phyloP scores from a whole-genome alignment of 2,113 vertebrate species.

The Vulpes vulpes region DNA sequence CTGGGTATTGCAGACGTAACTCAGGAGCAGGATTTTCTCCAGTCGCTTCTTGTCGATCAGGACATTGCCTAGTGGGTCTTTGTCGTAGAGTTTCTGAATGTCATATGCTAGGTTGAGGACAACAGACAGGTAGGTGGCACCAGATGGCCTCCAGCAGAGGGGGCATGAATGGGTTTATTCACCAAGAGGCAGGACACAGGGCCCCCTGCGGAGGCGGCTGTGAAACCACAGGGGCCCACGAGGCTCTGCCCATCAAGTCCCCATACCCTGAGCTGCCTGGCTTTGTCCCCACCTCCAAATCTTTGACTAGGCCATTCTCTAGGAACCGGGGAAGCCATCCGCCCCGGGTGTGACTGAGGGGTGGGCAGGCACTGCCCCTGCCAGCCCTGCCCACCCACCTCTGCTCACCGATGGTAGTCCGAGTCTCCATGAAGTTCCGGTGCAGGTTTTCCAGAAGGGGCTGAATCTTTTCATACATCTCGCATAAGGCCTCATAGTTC shows the following conservation, averaged over 20 bases:
- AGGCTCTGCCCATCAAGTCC: neutral
- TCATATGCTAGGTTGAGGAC: slow-evolving; percentile 57
- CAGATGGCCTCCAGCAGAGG: neutral
- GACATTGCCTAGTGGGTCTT: slow-evolving; percentile 69
- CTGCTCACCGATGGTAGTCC: slow-evolving; percentile 53
- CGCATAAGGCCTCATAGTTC: slow-evolving; percentile 73
- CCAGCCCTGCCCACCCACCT: no score
- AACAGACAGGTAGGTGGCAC: neutral
- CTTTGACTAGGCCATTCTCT: neutral
- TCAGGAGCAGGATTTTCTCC: slow-evolving; percentile 83
- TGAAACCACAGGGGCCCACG: neutral
- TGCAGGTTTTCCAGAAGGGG: slow-evolving; percentile 74
- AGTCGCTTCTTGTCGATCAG: slow-evolving; percentile 75
- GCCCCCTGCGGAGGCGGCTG: neutral
- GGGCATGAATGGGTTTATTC: neutral
- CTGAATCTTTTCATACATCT: slow-evolving; percentile 68
- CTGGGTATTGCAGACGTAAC: slow-evolving; percentile 71
- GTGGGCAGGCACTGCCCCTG: no score
- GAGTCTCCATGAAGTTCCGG: slow-evolving; percentile 64
- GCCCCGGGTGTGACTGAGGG: neutral
- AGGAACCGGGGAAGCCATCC: neutral
- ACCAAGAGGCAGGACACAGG: neutral
- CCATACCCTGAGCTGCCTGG: neutral
- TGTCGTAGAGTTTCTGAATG: slow-evolving; percentile 76
- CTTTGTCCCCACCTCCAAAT: neutral